phyloP scores from a whole-genome alignment of 2,113 vertebrate species.

The Azemiops feae region DNA sequence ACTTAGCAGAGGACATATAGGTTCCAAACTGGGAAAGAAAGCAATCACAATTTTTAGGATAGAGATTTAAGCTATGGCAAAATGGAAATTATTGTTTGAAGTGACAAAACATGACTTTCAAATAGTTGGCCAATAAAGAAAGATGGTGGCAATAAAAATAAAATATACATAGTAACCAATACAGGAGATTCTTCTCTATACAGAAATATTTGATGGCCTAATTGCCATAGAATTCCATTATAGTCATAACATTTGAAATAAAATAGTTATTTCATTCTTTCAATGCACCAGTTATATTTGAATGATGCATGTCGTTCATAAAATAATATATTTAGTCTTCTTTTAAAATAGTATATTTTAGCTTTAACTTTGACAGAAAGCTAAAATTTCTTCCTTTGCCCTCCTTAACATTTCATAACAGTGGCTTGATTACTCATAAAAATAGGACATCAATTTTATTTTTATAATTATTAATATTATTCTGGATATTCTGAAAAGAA shows the following conservation, averaged over 20 bases:
- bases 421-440: background rate
- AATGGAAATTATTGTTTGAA: background rate
- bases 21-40: background rate
- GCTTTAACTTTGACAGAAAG: background rate
- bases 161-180: background rate
- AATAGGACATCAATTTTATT: background rate
- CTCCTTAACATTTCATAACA: background rate
- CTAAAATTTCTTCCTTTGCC: background rate
- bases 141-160: background rate
- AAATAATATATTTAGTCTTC: background rate
- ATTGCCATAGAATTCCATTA: background rate
- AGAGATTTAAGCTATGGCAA: background rate
- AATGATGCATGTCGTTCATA: background rate
- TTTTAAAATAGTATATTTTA: background rate
- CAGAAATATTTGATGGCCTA: background rate
- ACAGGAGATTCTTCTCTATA: background rate
- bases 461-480: background rate
- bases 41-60: background rate
- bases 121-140: background rate
- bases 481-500: background rate
- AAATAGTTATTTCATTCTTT: background rate
- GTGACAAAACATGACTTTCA: background rate
- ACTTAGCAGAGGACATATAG: background rate
- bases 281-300: constrained; percentile 21
- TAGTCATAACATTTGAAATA: constrained; percentile 29